Evolutionary conservation across 2,888 invertebrate species (phyloP).

Genomic region (Dryadula phaetusa): DNA sequence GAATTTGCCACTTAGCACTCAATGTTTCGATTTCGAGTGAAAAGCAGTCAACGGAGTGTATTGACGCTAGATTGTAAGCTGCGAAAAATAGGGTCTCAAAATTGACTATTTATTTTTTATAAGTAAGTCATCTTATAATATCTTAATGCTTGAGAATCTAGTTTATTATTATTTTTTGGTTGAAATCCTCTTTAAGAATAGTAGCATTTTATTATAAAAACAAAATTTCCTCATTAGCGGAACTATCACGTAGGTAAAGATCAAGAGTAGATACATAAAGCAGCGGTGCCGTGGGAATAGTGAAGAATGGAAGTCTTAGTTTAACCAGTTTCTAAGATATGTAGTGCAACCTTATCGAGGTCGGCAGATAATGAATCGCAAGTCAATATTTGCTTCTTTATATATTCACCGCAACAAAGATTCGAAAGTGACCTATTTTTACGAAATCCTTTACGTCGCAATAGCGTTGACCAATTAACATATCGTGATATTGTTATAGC

Average conservation of each 20-base stretch:
- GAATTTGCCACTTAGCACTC: too few relatives aligned
- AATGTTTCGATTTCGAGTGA: too few relatives aligned
- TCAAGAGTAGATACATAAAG: constrained; percentile 64
- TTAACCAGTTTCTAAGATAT: constrained; percentile 79
- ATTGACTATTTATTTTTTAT: not conserved
- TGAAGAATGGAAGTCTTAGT: constrained; percentile 70
- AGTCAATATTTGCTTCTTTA: constrained; percentile 74
- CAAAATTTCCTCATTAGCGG: constrained; percentile 70
- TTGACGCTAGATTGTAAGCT: too few relatives aligned
- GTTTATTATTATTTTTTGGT: not conserved
- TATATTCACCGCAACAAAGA: constrained; percentile 48
- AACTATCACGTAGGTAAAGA: constrained; percentile 71
- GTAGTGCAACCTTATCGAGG: constrained; percentile 74
- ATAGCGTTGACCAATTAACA: constrained; percentile 49
- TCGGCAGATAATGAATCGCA: constrained; percentile 71
- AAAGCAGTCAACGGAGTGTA: too few relatives aligned
- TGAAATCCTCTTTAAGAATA: not conserved
- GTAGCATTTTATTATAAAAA: constrained; percentile 13
- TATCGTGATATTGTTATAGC: constrained; percentile 50
- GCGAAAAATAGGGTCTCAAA: too few relatives aligned
- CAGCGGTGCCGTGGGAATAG: constrained; percentile 78
- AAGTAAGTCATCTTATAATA: not conserved
- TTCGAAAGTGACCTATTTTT: constrained; percentile 21
- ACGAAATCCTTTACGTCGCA: constrained; percentile 43
- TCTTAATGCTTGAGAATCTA: not conserved